Evolutionary conservation across 2,113 vertebrate genomes (phyloP).

Genomic region (Poecilia latipinna): DNA sequence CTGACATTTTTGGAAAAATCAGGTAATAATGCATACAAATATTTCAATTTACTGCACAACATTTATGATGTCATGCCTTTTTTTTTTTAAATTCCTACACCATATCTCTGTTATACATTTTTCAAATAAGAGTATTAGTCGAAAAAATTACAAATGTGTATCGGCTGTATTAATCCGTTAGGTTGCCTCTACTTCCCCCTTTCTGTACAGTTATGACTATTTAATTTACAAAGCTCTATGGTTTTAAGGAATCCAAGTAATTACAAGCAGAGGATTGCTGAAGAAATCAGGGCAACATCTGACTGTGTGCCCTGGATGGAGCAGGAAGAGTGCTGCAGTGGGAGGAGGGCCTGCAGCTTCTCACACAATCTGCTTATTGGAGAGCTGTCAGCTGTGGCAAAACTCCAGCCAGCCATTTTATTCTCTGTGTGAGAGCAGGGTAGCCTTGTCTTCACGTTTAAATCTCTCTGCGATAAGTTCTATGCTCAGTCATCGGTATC

Average conservation of each 20-base stretch:
- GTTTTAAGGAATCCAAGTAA: not conserved
- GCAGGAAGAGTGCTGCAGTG: slow-evolving; percentile 28
- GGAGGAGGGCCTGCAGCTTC: slow-evolving; percentile 47
- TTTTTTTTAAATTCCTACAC: not conserved
- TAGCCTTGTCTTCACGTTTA: slow-evolving; percentile 32
- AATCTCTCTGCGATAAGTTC: slow-evolving; percentile 12
- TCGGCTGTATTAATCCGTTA: not conserved
- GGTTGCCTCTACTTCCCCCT: not conserved
- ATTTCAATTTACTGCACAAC: too few species aligned
- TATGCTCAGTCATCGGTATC: slow-evolving; percentile 60
- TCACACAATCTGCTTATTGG: slow-evolving; percentile 59
- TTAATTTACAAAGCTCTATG: not conserved
- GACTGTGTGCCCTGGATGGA: slow-evolving; percentile 46
- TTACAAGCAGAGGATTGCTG: slow-evolving; percentile 11
- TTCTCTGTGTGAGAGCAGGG: slow-evolving; percentile 48
- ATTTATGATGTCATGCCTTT: not conserved
- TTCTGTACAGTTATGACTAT: not conserved
- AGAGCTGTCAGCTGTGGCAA: slow-evolving; percentile 64
- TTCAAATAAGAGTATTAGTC: not conserved
- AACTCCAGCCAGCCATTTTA: slow-evolving; percentile 65
- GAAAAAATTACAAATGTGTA: not conserved
- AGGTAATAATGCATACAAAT: not conserved
- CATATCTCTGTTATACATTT: not conserved
- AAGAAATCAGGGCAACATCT: slow-evolving; percentile 39
- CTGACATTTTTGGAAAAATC: slow-evolving; percentile 3